Conservation (phyloP, 2,888 invertebrate genomes). For the Eupithecia subumbrata region DNA sequence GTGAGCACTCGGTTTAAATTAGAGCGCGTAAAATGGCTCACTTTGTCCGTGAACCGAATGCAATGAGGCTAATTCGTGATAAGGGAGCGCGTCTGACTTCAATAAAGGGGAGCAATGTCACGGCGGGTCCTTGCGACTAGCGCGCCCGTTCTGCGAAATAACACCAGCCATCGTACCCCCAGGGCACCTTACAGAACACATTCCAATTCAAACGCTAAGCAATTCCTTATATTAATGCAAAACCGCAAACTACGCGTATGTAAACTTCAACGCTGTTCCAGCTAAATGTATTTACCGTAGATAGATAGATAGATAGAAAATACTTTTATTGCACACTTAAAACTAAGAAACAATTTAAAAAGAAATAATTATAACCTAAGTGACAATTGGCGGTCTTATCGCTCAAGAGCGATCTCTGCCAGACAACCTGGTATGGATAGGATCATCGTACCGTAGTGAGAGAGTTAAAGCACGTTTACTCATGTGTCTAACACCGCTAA, state of each 20-base stretch:
- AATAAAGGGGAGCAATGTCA: slow-evolving; percentile 74
- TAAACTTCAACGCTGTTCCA: slow-evolving; percentile 35
- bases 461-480: slow-evolving; percentile 45
- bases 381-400: no score
- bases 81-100: slow-evolving; percentile 72
- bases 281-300: slow-evolving; percentile 48
- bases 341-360: no score
- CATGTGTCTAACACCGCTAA: slow-evolving; percentile 48
- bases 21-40: slow-evolving; percentile 72
- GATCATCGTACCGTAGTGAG: no score
- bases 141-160: slow-evolving; percentile 52
- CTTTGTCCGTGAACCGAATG: slow-evolving; percentile 75
- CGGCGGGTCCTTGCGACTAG: slow-evolving; percentile 56
- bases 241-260: slow-evolving; percentile 30
- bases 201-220: slow-evolving; percentile 26
- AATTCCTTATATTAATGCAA: slow-evolving; percentile 31
- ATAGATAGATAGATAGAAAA: no score
- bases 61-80: slow-evolving; percentile 76
- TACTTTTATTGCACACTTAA: no score
- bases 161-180: slow-evolving; percentile 63
- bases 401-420: no score
- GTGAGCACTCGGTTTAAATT: slow-evolving; percentile 74
- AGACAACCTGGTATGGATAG: no score
- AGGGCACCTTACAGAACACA: slow-evolving; percentile 44
- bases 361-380: no score